Evolutionary conservation across 1,140 invertebrate genomes (phyloP).

Genomic region (Apis cerana): DNA sequence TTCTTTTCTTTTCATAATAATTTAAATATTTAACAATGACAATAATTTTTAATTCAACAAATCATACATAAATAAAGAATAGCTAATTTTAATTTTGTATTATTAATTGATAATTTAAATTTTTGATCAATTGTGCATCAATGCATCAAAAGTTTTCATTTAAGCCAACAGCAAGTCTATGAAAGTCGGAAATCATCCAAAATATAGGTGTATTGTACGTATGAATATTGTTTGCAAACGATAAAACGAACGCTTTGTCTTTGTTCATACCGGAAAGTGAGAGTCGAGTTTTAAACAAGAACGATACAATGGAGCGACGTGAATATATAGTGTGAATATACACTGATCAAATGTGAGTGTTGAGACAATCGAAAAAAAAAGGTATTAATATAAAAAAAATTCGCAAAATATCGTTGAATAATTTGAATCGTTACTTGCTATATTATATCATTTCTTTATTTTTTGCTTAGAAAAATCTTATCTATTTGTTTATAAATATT

Average conservation of each 20-base stretch:
- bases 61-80: no score
- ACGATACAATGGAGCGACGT: not conserved
- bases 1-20: no score
- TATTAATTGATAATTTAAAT: no score
- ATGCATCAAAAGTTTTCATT: no score
- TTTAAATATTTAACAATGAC: no score
- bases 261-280: not conserved
- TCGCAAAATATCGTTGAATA: not conserved
- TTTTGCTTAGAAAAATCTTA: not conserved
- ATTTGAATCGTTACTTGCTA: not conserved
- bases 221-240: not conserved
- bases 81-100: no score
- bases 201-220: not conserved
- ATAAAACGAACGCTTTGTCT: slow-evolving; percentile 9
- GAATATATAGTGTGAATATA: not conserved
- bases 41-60: no score
- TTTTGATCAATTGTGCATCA: no score
- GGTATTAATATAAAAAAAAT: slow-evolving; percentile 7
- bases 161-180: not conserved
- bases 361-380: slow-evolving; percentile 8
- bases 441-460: not conserved
- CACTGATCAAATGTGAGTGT: not conserved
- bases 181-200: not conserved
- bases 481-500: not conserved
- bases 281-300: not conserved